Evolutionary conservation across 2,888 invertebrate genomes (phyloP).

Genomic region (Rhorus exstirpatorius): DNA sequence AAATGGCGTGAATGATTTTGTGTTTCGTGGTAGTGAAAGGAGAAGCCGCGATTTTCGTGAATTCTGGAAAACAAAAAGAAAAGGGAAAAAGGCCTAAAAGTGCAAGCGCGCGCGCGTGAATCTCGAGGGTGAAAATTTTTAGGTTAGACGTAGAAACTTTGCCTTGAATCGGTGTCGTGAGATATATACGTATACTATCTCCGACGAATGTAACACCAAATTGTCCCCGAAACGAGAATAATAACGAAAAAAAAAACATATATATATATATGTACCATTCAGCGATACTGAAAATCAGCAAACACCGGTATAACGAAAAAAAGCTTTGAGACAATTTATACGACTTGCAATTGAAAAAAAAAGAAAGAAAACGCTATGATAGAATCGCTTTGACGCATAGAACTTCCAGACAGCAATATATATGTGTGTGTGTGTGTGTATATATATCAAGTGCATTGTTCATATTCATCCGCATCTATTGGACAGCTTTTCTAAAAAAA

Average conservation of each 20-base stretch:
- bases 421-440: slow-evolving; percentile 9
- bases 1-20: slow-evolving; percentile 17
- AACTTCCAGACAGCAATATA: slow-evolving; percentile 61
- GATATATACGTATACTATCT: slow-evolving; percentile 18
- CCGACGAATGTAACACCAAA: slow-evolving; percentile 49
- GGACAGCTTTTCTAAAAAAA: background rate
- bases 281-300: slow-evolving; percentile 43
- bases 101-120: slow-evolving; percentile 42
- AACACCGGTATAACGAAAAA: slow-evolving; percentile 57
- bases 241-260: slow-evolving; percentile 16
- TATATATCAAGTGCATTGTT: too few relatives aligned
- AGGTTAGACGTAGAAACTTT: slow-evolving; percentile 46
- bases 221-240: slow-evolving; percentile 13
- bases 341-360: slow-evolving; percentile 53
- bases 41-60: slow-evolving; percentile 18
- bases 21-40: slow-evolving; percentile 22
- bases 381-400: slow-evolving; percentile 40
- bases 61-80: slow-evolving; percentile 26
- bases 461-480: background rate
- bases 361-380: slow-evolving; percentile 43
- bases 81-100: slow-evolving; percentile 65
- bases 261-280: too few relatives aligned
- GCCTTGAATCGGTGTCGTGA: slow-evolving; percentile 48
- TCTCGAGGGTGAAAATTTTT: slow-evolving; percentile 26
- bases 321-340: slow-evolving; percentile 67